Evolutionary conservation across 2,113 vertebrate genomes (phyloP), one percentile per base, ranked within the genome.

Genomic region (Prunella fulvescens): DNA sequence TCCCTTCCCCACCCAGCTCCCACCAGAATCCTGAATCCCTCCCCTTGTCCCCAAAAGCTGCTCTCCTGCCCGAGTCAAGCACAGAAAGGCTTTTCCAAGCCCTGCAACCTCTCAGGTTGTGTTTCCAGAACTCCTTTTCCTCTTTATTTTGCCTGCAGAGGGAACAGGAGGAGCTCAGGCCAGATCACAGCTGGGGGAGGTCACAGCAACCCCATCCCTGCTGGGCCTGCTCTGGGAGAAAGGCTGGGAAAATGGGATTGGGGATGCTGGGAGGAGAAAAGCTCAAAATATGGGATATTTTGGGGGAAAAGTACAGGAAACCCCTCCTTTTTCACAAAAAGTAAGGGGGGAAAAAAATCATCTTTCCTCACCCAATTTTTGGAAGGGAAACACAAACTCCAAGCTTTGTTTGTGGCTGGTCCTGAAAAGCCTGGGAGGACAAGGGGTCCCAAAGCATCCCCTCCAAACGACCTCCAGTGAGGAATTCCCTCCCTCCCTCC

Each of bases 241-340:
- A 58, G 15, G 57, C 57, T 58, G 57, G 57, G 3, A 58, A 58
- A 58, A 35, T 8, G 23, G 56, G 56, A 58, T 12, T 17, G n/a
- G 57, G 57, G 57, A 12, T 58, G n/a, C 23, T 25, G 57, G 23
- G 57, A 25, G 57, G 57, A 17, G 7, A 58, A 58, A 58, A 16
- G 23, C 57, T 37, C 23, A 58, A 58, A 58, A 58, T 25, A 17
- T 2, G 10, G 57, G 10, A 37, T 58, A 19, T 23, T 35, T 2
- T 0, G 33, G 23, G 5, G 8, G 0, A 4, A 26, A 50, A 47
- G 3, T 50, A 2, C 1, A 1, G 37, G 9, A 18, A 67, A 42
- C 0, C 51, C 6, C 37, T 14, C 17, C 5, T 58, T 39, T n/a
- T 4, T 5, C 33, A 17, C 7, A 25, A 15, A 71, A 51, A 51